Evolutionary conservation across 2,113 vertebrate species (phyloP).

Genomic region (Muntiacus reevesi): DNA sequence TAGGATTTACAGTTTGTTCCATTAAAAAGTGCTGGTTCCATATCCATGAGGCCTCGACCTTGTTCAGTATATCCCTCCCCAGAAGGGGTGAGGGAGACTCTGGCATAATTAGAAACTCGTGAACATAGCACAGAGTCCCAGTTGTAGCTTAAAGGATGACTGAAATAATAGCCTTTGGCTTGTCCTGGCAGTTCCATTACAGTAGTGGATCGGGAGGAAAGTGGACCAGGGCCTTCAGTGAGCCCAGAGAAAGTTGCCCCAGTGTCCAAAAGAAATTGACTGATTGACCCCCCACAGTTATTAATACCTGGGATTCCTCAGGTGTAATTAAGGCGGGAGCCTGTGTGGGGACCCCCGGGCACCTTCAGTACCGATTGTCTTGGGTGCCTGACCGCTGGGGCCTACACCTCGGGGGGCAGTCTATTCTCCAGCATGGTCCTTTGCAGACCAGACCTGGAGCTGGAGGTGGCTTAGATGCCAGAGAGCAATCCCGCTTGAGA

Average conservation of each 20-base stretch:
- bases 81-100: background rate
- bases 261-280: background rate
- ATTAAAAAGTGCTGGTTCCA: background rate
- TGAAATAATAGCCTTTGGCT: background rate
- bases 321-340: background rate
- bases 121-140: background rate
- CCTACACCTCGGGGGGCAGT: background rate
- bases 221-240: background rate
- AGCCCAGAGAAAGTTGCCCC: background rate
- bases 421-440: background rate
- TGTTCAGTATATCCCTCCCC: background rate
- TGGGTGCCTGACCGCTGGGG: background rate
- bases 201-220: background rate
- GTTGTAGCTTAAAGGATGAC: background rate
- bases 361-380: background rate
- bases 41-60: background rate
- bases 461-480: background rate
- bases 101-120: background rate
- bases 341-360: background rate
- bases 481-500: background rate
- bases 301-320: background rate
- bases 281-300: background rate
- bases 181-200: background rate
- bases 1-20: background rate
- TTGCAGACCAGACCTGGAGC: background rate